Base-by-base conservation (phyloP, 2,113 vertebrate genomes). In the Atractosteus spatula region DNA sequence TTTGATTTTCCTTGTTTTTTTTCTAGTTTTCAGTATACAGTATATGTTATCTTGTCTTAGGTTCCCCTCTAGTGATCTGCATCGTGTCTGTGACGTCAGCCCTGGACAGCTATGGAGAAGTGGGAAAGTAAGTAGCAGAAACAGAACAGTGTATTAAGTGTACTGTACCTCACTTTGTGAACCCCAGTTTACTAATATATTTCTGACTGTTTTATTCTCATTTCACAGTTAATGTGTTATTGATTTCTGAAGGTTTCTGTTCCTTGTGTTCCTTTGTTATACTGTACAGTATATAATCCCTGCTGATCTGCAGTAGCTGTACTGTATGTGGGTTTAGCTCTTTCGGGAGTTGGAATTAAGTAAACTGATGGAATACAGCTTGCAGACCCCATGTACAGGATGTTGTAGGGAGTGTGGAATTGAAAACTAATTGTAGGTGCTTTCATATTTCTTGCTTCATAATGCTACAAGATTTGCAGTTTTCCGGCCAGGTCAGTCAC, bases 41-140 rank as follows among this genome's bases (percentile, higher is more conserved):
- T 1, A 51, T 2, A 10, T 51, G 10, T 51, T 10, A 10, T 66
- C 17, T 7, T 16, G 14, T 3, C 54, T 5, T 85, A 99, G 97
- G 97, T 4, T 92, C 88, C 69, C 95, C 97, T 0, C 71, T 99
- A 51, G 74, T 97, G 72, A 94, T 98, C 69, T 98, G 95, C 56
- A 74, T 92, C 3, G 85, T 98, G 55, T 96, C 96, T n/a, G 66
- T 95, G n/a, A 86, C 90, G 0, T 92, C 89, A 0, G 92, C 96
- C 41, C 75, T 93, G 55, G 76, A 89, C 80, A 96, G 95, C 79
- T 99, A 99, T 0, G 97, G 97, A 12, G 89, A 93, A 59, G 85
- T 77, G 17, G 88, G 82, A 77, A 97, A 97, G 96, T 97, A 84
- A 94, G 95, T 95, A 59, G 12, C 51, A 54, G 51, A 16, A 41